Evolutionary conservation across 1,140 invertebrate species (phyloP), one percentile per base, ranked within the genome.

Genomic region (Campoletis sonorensis): DNA sequence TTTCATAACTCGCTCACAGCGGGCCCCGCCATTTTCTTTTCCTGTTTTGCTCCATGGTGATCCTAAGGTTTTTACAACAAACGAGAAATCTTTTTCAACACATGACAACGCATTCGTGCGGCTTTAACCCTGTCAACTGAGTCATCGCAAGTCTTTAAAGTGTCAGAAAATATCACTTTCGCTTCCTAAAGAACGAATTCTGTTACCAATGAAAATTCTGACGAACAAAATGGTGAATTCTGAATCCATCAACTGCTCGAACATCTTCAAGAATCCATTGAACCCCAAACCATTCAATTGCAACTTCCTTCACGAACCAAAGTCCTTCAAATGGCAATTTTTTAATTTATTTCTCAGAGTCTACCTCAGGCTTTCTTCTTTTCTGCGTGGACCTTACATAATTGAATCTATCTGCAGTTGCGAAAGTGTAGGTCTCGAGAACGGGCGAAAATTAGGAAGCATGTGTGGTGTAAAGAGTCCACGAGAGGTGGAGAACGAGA

Each of bases 1-100:
- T 92, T 92, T 92, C 90, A 91, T 91, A 89, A 89, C 86, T 82
- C 80, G 83, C 83, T 84, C 83, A 80, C 79, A 83, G 2, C 1
- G 23, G 27, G 79, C 82, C 79, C 72, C 80, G 16, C 58, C 18
- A 15, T n/a, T 54, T 61, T 64, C 54, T 49, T 54, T 21, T 54
- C 64, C 49, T 37, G 13, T 79, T 11, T 40, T 79, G 54, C 49
- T 79, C 64, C 80, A 82, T 75, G 75, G 83, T 85, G 27, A 37
- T 49, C 54, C 64, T 72, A 49, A 61, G 30, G 23, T 37, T 33
- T 23, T 33, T 18, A n/a, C 1, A 18, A 54, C 40, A 72, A 21
- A 64, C 16, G 70, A 68, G 64, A 70, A 79, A 79, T 45, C 40
- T 45, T 45, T 45, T 45, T 8, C 5, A 13, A 45, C 40, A 11